Evolutionary conservation across 1,140 invertebrate genomes (phyloP).

Genomic region (Drosophila ercepeae): DNA sequence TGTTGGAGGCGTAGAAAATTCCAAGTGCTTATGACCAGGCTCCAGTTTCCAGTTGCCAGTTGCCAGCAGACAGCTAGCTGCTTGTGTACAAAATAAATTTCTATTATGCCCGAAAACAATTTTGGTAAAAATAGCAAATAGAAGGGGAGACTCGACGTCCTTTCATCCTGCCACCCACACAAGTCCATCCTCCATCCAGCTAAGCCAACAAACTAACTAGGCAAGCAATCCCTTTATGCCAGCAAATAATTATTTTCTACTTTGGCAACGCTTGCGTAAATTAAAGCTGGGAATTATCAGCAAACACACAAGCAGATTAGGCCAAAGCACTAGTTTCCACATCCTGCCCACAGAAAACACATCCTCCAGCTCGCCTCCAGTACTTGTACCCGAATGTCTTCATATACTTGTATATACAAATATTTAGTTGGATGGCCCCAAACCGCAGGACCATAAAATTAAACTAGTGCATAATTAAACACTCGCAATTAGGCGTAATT

Average conservation of each 20-base stretch:
- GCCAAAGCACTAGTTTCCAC: conserved; percentile 2
- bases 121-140: conserved; percentile 37
- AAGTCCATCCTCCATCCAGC: conserved; percentile 42
- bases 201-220: conserved; percentile 35
- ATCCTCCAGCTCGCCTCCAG: conserved; percentile 16
- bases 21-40: conserved; percentile 35
- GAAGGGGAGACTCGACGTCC: background rate
- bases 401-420: conserved; percentile 17
- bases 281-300: conserved; percentile 68
- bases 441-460: conserved; percentile 81
- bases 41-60: conserved; percentile 20
- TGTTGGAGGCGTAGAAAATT: conserved; percentile 38
- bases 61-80: conserved; percentile 7
- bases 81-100: conserved; percentile 55
- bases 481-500: conserved; percentile 83
- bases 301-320: conserved; percentile 44
- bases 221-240: conserved; percentile 69
- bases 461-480: conserved; percentile 84
- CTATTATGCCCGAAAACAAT: conserved; percentile 67
- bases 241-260: conserved; percentile 81
- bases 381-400: conserved; percentile 29
- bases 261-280: conserved; percentile 73
- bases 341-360: conserved; percentile 42
- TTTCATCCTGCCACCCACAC: background rate
- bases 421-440: conserved; percentile 30